Evolutionary conservation across 2,888 invertebrate genomes (phyloP), one percentile per base, ranked within the genome.

Genomic region (Tenthredo notha): DNA sequence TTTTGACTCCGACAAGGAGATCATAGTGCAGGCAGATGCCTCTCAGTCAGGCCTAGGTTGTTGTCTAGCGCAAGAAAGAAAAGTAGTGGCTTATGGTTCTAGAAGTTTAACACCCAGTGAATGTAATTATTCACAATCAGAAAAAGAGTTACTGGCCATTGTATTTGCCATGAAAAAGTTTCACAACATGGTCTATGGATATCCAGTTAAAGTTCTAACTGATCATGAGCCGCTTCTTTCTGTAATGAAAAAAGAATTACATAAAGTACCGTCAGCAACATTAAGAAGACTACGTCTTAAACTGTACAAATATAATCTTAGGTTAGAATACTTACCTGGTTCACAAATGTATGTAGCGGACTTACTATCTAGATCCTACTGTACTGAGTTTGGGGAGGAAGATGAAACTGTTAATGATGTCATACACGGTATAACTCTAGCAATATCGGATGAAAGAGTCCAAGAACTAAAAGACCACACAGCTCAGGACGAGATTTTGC

Each of bases 31-130:
- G 54, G 77, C 84, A n/a, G 85, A 85, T 84, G 85, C 87, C 9
- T 85, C 85, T 29, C 84, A 86, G 70, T 50, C 82, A 80, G 87
- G 86, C 10, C 12, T 88, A 33, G 89, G 87, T 29, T 85, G 85
- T 58, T 87, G 86, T 72, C 21, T 87, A 54, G 37, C 88, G 37
- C 88, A 88, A 75, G 43, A 85, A 15, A 84, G 85, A 21, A 82
- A 82, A 58, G 87, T 86, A 33, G 86, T 87, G 33, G 85, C 85
- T 21, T 87, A 85, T 85, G 86, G 85, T 12, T 87, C 86, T 6
- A 77, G 84, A 61, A 84, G 85, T 72, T 50, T 87, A 25, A 86
- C 67, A 29, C 29, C 33, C 10, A 70, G 85, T 50, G 87, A 87
- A 78, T 50, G 72, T 54, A 84, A 87, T 25, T 87, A 88, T 47